Evolutionary conservation across 2,797 vertebrate genomes (phyloP).

Genomic region (Diglossa cyanea): DNA sequence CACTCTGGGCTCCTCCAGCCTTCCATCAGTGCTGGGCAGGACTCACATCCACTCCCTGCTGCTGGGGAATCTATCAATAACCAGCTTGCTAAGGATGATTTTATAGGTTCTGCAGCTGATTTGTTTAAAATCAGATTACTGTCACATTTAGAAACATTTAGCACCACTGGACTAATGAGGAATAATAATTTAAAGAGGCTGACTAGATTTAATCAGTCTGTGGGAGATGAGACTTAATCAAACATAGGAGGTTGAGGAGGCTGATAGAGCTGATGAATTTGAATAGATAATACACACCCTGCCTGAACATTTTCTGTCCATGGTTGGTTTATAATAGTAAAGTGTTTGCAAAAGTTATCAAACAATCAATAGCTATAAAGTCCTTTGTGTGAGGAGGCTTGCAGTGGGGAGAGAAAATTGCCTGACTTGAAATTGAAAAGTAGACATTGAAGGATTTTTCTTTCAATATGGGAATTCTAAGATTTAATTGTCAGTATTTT

Average conservation of each 20-base stretch:
- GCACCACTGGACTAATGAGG: constrained; percentile 5
- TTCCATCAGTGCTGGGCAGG: background rate
- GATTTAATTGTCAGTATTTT: background rate
- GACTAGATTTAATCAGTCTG: constrained; percentile 36
- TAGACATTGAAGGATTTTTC: background rate
- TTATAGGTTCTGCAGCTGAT: constrained; percentile 46
- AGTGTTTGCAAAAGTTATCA: background rate
- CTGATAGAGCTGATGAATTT: constrained; percentile 21
- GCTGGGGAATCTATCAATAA: constrained; percentile 10
- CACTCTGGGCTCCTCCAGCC: background rate
- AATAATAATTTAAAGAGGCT: constrained; percentile 31
- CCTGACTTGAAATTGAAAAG: background rate
- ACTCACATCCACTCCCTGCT: background rate
- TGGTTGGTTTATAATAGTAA: background rate
- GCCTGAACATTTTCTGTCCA: background rate
- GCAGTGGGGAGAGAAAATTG: background rate
- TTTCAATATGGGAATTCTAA: background rate
- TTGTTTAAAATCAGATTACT: constrained; percentile 62
- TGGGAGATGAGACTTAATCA: constrained; percentile 48
- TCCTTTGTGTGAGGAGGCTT: background rate
- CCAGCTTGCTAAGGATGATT: constrained; percentile 14
- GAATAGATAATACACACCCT: background rate
- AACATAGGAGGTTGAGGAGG: background rate
- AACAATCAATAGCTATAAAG: background rate
- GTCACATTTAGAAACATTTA: constrained; percentile 50